Evolutionary conservation across 2,797 vertebrate species (phyloP).

Genomic region (Hyperoplus immaculatus): DNA sequence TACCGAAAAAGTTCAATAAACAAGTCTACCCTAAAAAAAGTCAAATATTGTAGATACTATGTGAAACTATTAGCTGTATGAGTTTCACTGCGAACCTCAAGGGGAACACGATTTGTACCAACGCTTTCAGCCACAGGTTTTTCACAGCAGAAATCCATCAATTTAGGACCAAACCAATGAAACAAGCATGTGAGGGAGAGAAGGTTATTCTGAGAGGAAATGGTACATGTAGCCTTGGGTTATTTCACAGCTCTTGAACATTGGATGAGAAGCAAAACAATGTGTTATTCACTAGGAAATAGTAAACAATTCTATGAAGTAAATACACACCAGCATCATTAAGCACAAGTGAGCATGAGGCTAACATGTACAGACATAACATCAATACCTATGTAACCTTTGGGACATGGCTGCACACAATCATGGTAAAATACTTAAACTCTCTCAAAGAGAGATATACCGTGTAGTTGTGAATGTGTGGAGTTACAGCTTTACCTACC

Average conservation of each 20-base stretch:
- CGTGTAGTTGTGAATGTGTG: not conserved
- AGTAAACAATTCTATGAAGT: conserved; percentile 42
- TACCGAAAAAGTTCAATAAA: conserved; percentile 38
- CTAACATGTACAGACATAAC: conserved; percentile 24
- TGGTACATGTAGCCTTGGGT: conserved; percentile 62
- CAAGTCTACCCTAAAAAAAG: conserved; percentile 25
- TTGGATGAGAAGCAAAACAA: conserved; percentile 31
- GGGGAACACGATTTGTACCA: conserved; percentile 27
- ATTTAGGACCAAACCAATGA: conserved; percentile 50
- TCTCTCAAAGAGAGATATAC: not conserved
- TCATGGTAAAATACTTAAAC: conserved; percentile 1
- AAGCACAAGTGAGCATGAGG: not conserved
- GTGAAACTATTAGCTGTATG: conserved; percentile 34
- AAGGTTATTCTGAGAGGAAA: conserved; percentile 60
- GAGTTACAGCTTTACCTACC: not conserved
- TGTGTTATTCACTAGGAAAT: conserved; percentile 32
- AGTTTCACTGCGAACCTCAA: conserved; percentile 34
- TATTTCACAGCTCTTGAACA: conserved; percentile 42
- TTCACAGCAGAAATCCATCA: conserved; percentile 41
- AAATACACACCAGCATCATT: conserved; percentile 15
- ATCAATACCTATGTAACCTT: conserved; percentile 15
- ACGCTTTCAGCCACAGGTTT: conserved; percentile 42
- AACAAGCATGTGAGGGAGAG: conserved; percentile 50
- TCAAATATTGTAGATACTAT: conserved; percentile 37
- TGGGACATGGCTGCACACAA: not conserved